Conservation (phyloP, 35 echinoderm and acorn worm genomes). For the Amphiura filiformis region DNA sequence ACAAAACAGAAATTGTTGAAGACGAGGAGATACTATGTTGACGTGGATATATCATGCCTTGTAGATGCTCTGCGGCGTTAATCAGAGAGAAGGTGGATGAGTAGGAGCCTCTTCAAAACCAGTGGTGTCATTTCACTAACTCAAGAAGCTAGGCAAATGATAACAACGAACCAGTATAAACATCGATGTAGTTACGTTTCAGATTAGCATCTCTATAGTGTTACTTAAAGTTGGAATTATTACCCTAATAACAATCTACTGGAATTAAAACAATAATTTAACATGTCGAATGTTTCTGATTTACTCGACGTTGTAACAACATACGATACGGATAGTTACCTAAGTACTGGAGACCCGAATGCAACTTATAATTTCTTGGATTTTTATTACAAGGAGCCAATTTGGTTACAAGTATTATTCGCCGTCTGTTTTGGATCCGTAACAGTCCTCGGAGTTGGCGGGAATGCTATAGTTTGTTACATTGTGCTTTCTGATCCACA, state of each 20-base stretch:
- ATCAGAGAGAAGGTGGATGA: not conserved
- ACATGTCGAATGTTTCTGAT: not conserved
- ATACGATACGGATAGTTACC: not conserved
- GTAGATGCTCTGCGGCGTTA: not conserved
- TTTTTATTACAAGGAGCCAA: slow-evolving; percentile 50
- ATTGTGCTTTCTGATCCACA: slow-evolving; percentile 90
- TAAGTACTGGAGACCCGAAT: not conserved
- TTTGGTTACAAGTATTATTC: slow-evolving; percentile 73
- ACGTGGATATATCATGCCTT: not conserved
- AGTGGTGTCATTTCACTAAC: not conserved
- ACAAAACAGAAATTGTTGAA: not conserved
- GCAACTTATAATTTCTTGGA: not conserved
- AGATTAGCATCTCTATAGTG: not conserved
- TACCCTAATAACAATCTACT: not conserved
- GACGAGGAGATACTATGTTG: not conserved
- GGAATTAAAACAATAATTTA: not conserved
- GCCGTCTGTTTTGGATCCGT: slow-evolving; percentile 56
- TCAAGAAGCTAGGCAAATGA: not conserved
- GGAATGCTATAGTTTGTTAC: slow-evolving; percentile 89
- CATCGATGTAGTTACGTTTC: not conserved
- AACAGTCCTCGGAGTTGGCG: slow-evolving; percentile 64
- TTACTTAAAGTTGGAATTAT: not conserved
- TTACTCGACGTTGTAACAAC: not conserved
- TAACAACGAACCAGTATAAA: not conserved
- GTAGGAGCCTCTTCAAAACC: not conserved